Base-by-base conservation (phyloP, 1,140 invertebrate species). In the Neelides sp. region DNA sequence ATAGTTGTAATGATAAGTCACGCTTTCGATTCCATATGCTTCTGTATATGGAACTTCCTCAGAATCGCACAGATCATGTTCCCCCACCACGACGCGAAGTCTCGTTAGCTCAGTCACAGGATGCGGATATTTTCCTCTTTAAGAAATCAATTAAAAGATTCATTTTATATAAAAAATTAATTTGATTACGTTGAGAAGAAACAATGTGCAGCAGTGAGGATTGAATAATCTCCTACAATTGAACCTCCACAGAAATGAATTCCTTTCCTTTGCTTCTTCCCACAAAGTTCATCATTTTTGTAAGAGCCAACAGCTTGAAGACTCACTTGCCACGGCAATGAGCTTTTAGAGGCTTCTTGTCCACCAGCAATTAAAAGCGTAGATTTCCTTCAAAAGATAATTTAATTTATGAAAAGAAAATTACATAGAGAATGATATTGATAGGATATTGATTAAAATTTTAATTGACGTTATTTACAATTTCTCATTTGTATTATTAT, bases 1-100 rank as follows among this genome's bases (percentile, higher is more conserved):
- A 20, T 58, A 58, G 30, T 58, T 58, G 36, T 40, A 58, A 34
- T 54, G 52, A 10, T 54, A 43, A 20, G 51, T 51, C 1, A 58
- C 20, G 3, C 37, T 39, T 10, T 48, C 43, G n/a, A 58, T 37
- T 2, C 36, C 12, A 19, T 50, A 54, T 4, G 47, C n/a, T n/a
- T 26, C 41, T 4, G 51, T 54, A n/a, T n/a, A 27, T 5, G 41
- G 1, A 13, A 43, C 44, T 54, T 58, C 56, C 20, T 54, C 48
- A 0, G 34, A 28, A 15, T 43, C 1, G 19, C 56, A 58, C 12
- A 58, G 23, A 40, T 58, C 47, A 10, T 51, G 49, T 30, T 54
- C 56, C 13, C 56, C 56, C 2, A 58, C 56, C 1, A 58, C 56
- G 34, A 58, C 48, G 35, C 54, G 50, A 4, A 54, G 10, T 12